Evolutionary conservation across 2,113 vertebrate species (phyloP).

Genomic region (Abramis brama): DNA sequence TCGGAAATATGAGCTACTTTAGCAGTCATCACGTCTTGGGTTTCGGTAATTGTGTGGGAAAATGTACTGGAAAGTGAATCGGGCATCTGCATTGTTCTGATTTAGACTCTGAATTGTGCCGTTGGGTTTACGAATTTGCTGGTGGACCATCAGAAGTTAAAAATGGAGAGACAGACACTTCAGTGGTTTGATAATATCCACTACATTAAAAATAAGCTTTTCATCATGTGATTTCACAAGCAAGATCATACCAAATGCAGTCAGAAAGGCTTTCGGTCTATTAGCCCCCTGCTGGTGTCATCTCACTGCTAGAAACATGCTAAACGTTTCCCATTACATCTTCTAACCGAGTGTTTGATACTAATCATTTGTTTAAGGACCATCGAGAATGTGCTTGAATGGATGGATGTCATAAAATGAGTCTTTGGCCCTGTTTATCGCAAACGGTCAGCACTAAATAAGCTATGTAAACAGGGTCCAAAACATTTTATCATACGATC

Average conservation of each 20-base stretch:
- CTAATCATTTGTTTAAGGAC: conserved; percentile 23
- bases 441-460: neutral
- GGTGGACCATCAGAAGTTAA: neutral
- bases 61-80: conserved; percentile 17
- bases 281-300: conserved; percentile 37
- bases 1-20: conserved; percentile 6
- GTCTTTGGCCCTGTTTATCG: neutral
- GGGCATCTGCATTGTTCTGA: conserved; percentile 10
- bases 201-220: conserved; percentile 19
- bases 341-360: conserved; percentile 20
- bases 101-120: conserved; percentile 5
- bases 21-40: conserved; percentile 14
- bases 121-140: neutral
- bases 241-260: conserved; percentile 22
- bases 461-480: neutral
- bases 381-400: neutral
- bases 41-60: conserved; percentile 31
- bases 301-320: neutral
- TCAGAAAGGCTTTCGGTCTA: conserved; percentile 19
- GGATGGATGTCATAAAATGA: neutral
- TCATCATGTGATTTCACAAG: conserved; percentile 39
- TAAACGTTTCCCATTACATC: conserved; percentile 14
- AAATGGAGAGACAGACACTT: neutral
- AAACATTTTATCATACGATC: neutral
- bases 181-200: conserved; percentile 22